Conservation (phyloP, 1,140 invertebrate genomes). For the Caligus rogercresseyi region DNA sequence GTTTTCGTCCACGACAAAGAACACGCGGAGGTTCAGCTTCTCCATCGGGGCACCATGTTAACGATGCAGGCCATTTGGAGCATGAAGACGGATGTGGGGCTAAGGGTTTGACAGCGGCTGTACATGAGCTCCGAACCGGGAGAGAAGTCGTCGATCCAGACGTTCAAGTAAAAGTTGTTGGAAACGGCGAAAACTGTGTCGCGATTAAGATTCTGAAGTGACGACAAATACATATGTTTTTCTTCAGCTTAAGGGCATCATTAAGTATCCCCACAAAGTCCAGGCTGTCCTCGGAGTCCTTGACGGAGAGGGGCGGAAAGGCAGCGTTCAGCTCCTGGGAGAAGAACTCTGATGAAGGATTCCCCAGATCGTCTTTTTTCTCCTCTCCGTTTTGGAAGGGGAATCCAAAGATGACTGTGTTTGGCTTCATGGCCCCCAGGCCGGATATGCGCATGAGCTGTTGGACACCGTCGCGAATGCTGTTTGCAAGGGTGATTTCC, state of each 20-base stretch:
- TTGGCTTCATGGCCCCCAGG: slow-evolving; percentile 96
- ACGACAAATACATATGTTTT: slow-evolving; percentile 81
- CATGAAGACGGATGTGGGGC: slow-evolving; percentile 76
- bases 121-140: slow-evolving; percentile 44
- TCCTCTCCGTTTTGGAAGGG: background rate
- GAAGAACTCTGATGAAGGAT: background rate
- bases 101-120: slow-evolving; percentile 40
- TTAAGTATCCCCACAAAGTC: slow-evolving; percentile 79
- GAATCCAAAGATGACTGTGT: slow-evolving; percentile 67
- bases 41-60: slow-evolving; percentile 73
- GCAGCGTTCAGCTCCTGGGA: background rate
- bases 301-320: background rate
- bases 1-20: slow-evolving; percentile 37
- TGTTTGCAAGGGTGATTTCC: slow-evolving; percentile 70
- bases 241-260: slow-evolving; percentile 73
- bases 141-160: slow-evolving; percentile 85
- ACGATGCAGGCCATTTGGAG: slow-evolving; percentile 91
- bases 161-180: slow-evolving; percentile 60
- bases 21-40: slow-evolving; percentile 60
- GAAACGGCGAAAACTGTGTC: slow-evolving; percentile 22
- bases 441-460: slow-evolving; percentile 81
- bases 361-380: background rate
- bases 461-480: slow-evolving; percentile 69
- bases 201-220: slow-evolving; percentile 60
- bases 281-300: background rate